A percentile compares a stretch with the other conserved stretches of the same genome.
These are phyloP conservation scores for Drosophila eohydei DNA, from an alignment of 2,888 invertebrate genomes.

Conservation along the genomic window DNA sequence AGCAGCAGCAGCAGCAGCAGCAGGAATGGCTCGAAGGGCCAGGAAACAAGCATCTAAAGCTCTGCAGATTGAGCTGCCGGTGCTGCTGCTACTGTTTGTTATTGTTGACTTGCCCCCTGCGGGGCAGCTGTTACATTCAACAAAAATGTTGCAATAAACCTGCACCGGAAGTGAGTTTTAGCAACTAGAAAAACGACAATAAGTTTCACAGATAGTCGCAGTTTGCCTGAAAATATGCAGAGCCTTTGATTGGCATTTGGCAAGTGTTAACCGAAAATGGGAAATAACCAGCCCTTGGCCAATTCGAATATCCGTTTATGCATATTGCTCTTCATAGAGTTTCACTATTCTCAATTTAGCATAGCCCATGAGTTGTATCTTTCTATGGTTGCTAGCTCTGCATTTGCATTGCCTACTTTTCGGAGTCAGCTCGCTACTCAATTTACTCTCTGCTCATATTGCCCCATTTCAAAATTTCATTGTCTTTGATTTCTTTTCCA, in stretches of 20 bases:
- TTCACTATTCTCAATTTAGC: not conserved
- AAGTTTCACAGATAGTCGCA: slow-evolving; percentile 14
- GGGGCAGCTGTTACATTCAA: slow-evolving; percentile 23
- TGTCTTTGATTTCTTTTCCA: not conserved
- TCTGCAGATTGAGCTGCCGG: slow-evolving; percentile 55
- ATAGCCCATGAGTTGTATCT: not conserved
- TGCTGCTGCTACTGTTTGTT: not conserved
- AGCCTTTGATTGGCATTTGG: slow-evolving; percentile 19
- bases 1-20: slow-evolving; percentile 72
- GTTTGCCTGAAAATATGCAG: slow-evolving; percentile 15
- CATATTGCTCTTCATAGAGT: too few relatives aligned
- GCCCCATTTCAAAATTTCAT: not conserved
- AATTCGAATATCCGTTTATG: not conserved
- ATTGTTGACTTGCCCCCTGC: slow-evolving; percentile 21
- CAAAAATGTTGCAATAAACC: slow-evolving; percentile 13
- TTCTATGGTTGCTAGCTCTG: not conserved
- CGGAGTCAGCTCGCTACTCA: not conserved
- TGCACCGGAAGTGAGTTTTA: slow-evolving; percentile 27
- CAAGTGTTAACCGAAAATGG: slow-evolving; percentile 12
- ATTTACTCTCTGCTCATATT: too few relatives aligned
- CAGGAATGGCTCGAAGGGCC: slow-evolving; percentile 57
- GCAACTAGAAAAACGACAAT: slow-evolving; percentile 20
- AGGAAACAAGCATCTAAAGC: slow-evolving; percentile 29
- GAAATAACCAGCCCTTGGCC: not conserved
- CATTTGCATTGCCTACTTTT: not conserved